phyloP scores from a whole-genome alignment of 2,888 invertebrate species.

The Zele albiditarsus region DNA sequence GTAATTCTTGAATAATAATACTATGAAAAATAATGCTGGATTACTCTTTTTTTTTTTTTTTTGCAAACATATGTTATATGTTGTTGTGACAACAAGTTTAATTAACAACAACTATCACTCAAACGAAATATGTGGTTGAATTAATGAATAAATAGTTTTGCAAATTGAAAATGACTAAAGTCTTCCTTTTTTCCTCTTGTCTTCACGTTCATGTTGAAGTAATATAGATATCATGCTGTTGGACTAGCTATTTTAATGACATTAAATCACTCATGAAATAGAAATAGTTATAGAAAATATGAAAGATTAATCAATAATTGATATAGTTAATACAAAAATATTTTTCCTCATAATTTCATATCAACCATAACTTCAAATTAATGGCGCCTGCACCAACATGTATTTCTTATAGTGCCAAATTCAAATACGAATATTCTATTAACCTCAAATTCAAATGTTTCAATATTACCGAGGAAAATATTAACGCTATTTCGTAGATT shows the following conservation, averaged over 20 bases:
- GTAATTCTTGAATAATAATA: background rate
- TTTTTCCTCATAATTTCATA: too few species aligned
- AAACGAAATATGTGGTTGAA: constrained; percentile 47
- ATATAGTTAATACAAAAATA: too few species aligned
- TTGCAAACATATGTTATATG: constrained; percentile 16
- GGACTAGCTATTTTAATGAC: too few species aligned
- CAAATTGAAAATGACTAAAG: constrained; percentile 54
- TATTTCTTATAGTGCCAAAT: too few species aligned
- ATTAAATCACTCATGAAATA: too few species aligned
- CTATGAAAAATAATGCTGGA: background rate
- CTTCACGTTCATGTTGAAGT: background rate
- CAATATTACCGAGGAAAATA: too few species aligned
- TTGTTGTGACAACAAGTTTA: constrained; percentile 35
- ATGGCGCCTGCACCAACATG: too few species aligned
- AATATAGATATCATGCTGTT: too few species aligned
- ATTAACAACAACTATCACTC: constrained; percentile 47
- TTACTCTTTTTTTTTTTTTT: background rate
- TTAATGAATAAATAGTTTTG: constrained; percentile 61
- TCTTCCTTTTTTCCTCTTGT: background rate
- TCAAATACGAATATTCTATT: background rate
- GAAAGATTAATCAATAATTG: too few species aligned
- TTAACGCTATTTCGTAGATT: too few species aligned
- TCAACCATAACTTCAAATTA: too few species aligned
- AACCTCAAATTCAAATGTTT: background rate
- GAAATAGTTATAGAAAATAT: too few species aligned